These are phyloP conservation scores for Eupeodes luniger DNA, from an alignment of 2,888 invertebrate genomes.

Conservation along the genomic window DNA sequence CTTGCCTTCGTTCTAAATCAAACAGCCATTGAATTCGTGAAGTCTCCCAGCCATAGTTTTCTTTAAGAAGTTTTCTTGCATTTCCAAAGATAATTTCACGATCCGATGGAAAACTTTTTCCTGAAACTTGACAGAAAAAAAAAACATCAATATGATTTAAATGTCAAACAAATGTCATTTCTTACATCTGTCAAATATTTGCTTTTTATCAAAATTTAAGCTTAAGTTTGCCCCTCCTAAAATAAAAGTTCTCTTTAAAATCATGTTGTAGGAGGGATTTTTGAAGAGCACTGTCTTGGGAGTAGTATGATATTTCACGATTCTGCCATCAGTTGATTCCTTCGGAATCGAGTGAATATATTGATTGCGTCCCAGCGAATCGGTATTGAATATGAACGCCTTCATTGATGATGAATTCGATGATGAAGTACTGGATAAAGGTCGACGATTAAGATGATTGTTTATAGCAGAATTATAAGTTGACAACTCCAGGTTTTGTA, in stretches of 20 bases:
- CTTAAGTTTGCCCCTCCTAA: constrained; percentile 47
- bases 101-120: constrained; percentile 48
- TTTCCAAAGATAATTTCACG: constrained; percentile 63
- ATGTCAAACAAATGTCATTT: not conserved
- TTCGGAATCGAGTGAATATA: constrained; percentile 22
- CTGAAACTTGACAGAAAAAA: constrained; percentile 46
- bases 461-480: not conserved
- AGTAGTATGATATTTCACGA: constrained; percentile 25
- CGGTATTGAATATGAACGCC: constrained; percentile 56
- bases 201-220: constrained; percentile 22
- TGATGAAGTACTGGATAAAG: constrained; percentile 9
- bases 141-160: not conserved
- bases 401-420: constrained; percentile 56
- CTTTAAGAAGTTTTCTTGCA: constrained; percentile 27
- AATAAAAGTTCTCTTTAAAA: constrained; percentile 25
- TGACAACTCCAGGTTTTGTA: not conserved
- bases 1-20: constrained; percentile 58
- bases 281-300: constrained; percentile 30
- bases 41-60: constrained; percentile 52
- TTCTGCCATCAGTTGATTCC: constrained; percentile 34
- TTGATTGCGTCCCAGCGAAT: constrained; percentile 46
- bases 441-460: constrained; percentile 7
- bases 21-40: constrained; percentile 71
- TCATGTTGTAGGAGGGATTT: constrained; percentile 14
- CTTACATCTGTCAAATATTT: constrained; percentile 48